Evolutionary conservation across 2,888 invertebrate genomes (phyloP).

Genomic region (Pammene aurita): DNA sequence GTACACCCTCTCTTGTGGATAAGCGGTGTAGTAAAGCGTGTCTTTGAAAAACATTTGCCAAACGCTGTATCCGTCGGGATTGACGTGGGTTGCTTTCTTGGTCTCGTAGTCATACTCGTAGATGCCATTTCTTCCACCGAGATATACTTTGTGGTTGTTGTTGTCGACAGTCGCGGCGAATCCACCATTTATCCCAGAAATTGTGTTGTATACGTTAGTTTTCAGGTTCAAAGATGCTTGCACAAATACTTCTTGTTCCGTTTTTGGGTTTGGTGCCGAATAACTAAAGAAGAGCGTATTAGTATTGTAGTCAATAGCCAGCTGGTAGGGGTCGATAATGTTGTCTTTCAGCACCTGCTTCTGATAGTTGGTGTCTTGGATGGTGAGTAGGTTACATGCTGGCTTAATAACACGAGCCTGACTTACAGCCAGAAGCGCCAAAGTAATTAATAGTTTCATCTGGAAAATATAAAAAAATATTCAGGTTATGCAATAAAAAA

Average conservation of each 20-base stretch:
- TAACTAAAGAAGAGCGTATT: constrained; percentile 68
- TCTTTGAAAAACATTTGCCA: constrained; percentile 72
- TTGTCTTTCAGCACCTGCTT: constrained; percentile 52
- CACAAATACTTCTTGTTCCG: constrained; percentile 49
- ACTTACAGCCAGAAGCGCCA: constrained; percentile 18
- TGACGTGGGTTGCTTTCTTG: constrained; percentile 52
- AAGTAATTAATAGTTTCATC: constrained; percentile 20
- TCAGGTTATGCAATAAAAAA: background rate
- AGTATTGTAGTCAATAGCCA: constrained; percentile 64
- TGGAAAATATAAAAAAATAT: constrained; percentile 5
- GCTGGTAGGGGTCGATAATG: constrained; percentile 61
- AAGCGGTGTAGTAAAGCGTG: constrained; percentile 63
- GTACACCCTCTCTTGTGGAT: constrained; percentile 53
- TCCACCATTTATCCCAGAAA: constrained; percentile 58
- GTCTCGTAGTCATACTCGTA: constrained; percentile 59
- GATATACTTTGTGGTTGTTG: constrained; percentile 55
- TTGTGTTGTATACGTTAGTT: constrained; percentile 53
- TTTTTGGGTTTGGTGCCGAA: constrained; percentile 38
- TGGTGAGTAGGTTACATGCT: constrained; percentile 13
- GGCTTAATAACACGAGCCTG: constrained; percentile 15
- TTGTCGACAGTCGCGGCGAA: constrained; percentile 65
- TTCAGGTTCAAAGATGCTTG: constrained; percentile 61
- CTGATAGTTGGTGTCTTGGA: constrained; percentile 25
- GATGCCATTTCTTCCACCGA: constrained; percentile 66
- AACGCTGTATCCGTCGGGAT: constrained; percentile 55